phyloP scores from a whole-genome alignment of 2,888 invertebrate species.

The Helobdella robusta region DNA sequence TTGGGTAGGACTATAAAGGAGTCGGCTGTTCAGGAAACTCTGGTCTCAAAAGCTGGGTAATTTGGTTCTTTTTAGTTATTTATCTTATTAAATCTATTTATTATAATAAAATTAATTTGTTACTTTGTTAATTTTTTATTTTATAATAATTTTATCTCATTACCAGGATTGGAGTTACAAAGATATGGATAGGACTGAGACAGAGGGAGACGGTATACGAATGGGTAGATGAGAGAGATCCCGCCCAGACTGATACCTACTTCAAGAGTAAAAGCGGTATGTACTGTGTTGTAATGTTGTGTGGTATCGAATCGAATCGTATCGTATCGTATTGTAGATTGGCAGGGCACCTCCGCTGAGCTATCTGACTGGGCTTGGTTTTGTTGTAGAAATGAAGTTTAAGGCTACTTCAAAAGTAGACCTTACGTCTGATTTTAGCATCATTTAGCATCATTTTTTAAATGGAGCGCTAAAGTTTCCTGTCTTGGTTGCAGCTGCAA shows the following conservation, averaged over 20 bases:
- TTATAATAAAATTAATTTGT: neutral
- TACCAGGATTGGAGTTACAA: neutral
- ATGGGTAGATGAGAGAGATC: slow-evolving; percentile 22
- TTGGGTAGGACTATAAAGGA: slow-evolving; percentile 6
- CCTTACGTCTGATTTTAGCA: too few species aligned
- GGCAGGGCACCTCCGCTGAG: too few species aligned
- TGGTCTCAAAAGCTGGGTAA: neutral
- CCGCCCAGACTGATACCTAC: slow-evolving; percentile 7
- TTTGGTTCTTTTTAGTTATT: neutral
- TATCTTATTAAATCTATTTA: neutral
- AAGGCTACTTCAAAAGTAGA: too few species aligned
- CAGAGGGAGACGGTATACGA: slow-evolving; percentile 10
- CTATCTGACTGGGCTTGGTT: too few species aligned
- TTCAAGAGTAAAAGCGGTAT: neutral
- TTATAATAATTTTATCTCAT: neutral
- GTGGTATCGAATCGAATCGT: too few species aligned
- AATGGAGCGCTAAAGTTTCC: too few species aligned
- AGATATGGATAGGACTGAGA: slow-evolving; percentile 17
- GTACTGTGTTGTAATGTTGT: too few species aligned
- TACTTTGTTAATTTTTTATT: neutral
- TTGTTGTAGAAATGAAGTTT: too few species aligned
- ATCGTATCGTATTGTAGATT: too few species aligned
- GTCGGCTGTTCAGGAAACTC: neutral
- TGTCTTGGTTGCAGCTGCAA: too few species aligned
- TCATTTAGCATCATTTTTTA: too few species aligned